These are phyloP conservation scores for Smittia sp. DNA, from an alignment of 2,888 invertebrate genomes.

Conservation along the genomic window DNA sequence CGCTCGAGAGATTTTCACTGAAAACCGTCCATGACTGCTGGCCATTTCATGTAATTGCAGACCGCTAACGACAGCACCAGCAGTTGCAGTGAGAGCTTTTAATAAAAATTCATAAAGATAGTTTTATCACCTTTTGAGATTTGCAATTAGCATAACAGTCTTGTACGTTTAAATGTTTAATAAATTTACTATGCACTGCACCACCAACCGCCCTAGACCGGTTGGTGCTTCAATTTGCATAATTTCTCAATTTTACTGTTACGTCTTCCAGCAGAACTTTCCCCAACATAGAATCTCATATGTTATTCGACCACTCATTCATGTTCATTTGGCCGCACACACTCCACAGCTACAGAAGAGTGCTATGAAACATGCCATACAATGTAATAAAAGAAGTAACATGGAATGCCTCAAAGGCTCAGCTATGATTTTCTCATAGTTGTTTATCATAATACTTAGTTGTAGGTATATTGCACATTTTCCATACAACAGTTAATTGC, in stretches of 20 bases:
- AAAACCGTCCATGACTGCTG: neutral
- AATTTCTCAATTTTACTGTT: slow-evolving; percentile 37
- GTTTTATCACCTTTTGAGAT: slow-evolving; percentile 9
- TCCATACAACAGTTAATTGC: slow-evolving; percentile 34
- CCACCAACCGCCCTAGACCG: neutral
- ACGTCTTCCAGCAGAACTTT: slow-evolving; percentile 30
- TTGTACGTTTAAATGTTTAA: slow-evolving; percentile 10
- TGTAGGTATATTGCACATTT: slow-evolving; percentile 28
- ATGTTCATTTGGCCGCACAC: slow-evolving; percentile 18
- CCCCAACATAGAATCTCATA: slow-evolving; percentile 29
- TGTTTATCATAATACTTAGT: too few species aligned
- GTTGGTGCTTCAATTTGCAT: slow-evolving; percentile 37
- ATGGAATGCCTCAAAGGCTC: neutral
- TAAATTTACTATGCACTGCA: slow-evolving; percentile 5
- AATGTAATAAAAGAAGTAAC: slow-evolving; percentile 13
- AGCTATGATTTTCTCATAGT: slow-evolving; percentile 37
- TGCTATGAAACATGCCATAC: slow-evolving; percentile 34
- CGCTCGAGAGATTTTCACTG: neutral
- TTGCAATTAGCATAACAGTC: slow-evolving; percentile 24
- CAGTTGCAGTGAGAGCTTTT: neutral
- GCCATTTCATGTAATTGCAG: neutral
- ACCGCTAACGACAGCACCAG: neutral
- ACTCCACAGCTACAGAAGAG: neutral
- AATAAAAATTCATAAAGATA: neutral
- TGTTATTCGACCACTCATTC: slow-evolving; percentile 16